These are phyloP conservation scores for Taurulus bubalis DNA, from an alignment of 2,113 vertebrate species.

Conservation along the genomic window DNA sequence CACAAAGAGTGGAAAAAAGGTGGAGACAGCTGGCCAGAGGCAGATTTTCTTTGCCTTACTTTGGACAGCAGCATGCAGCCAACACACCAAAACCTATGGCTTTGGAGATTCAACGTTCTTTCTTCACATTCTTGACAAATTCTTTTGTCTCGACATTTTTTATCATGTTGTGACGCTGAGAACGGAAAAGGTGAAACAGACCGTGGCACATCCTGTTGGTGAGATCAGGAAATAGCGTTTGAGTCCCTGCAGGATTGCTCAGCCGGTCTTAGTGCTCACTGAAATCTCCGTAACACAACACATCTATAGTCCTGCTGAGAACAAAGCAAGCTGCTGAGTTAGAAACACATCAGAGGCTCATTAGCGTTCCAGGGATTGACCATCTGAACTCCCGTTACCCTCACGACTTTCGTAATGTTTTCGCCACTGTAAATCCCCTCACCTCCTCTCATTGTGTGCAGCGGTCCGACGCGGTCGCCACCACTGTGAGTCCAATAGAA, in stretches of 20 bases:
- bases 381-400: conserved; percentile 67
- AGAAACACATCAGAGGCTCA: conserved; percentile 58
- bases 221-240: not conserved
- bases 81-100: not conserved
- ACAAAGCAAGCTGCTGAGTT: conserved; percentile 54
- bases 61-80: not conserved
- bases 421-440: conserved; percentile 6
- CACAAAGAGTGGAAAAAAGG: not conserved
- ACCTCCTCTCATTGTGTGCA: not conserved
- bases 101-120: not conserved
- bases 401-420: conserved; percentile 11
- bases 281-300: conserved; percentile 37
- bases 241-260: conserved; percentile 18
- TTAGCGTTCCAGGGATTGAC: conserved; percentile 61
- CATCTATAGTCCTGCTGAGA: conserved; percentile 54
- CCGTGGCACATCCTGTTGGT: conserved; percentile 3
- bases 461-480: conserved; percentile 2
- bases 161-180: not conserved
- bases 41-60: no score
- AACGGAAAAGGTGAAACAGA: not conserved
- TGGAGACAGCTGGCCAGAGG: not conserved
- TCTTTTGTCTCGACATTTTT: not conserved
- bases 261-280: conserved; percentile 27
- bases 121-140: not conserved
- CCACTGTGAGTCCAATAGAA: conserved; percentile 18